Conservation (phyloP, 2,888 invertebrate genomes). For the Dryocosmus kuriphilus region DNA sequence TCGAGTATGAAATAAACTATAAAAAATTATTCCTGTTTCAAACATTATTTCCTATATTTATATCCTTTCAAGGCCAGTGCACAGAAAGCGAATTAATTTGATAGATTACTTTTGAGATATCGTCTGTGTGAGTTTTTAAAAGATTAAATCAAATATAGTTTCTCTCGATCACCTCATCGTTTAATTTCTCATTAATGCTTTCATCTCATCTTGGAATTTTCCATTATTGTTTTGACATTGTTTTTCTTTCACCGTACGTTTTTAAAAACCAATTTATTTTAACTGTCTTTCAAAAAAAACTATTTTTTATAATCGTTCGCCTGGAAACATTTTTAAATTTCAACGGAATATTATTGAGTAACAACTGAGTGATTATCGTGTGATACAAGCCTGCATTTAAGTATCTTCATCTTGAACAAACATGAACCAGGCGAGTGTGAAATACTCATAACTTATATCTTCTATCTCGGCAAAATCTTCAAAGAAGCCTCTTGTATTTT, state of each 20-base stretch:
- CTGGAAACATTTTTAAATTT: conserved; percentile 1
- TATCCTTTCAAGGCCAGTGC: conserved; percentile 8
- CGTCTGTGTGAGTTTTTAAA: neutral
- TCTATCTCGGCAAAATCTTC: neutral
- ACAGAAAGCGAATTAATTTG: neutral
- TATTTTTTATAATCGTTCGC: neutral
- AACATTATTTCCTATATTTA: conserved; percentile 8
- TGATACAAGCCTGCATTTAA: conserved; percentile 9
- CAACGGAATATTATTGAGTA: conserved; percentile 1
- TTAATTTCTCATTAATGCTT: neutral
- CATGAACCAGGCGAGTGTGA: conserved; percentile 10
- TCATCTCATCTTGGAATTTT: neutral
- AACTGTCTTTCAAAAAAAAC: neutral
- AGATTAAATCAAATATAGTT: neutral
- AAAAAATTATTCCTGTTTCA: conserved; percentile 7
- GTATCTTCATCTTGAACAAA: conserved; percentile 30
- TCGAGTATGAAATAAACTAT: neutral
- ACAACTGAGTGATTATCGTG: conserved; percentile 15
- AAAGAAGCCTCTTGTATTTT: neutral
- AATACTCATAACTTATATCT: neutral
- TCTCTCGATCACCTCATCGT: neutral
- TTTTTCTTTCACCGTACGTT: neutral
- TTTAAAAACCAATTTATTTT: neutral
- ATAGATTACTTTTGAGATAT: neutral
- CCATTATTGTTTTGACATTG: neutral